Evolutionary conservation across 2,888 invertebrate species (phyloP), one percentile per base, ranked within the genome.

Genomic region (Lepidocyrtoides sp.): DNA sequence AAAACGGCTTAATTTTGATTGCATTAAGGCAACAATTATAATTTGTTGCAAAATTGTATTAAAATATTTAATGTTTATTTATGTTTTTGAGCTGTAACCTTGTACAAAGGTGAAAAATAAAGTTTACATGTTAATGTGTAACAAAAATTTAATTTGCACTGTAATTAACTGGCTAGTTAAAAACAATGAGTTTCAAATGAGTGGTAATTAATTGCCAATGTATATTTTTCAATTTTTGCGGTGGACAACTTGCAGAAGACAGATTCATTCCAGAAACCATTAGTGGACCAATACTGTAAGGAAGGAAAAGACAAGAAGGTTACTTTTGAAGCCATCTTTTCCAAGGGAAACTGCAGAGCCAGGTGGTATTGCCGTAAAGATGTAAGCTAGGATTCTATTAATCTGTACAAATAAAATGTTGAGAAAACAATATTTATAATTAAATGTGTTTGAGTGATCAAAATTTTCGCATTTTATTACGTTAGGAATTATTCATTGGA

Each of bases 301-400:
- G 98, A 99, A 96, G 98, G 99, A 94, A 98, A 99, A 95, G 99
- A 99, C 95, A 99, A 98, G 95, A 98, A 98, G 95, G 98, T 98
- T 94, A 96, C 97, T 57, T 99, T 99, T 95, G 98, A 98, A 95
- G 98, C 98, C 92, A 97, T 98, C 95, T 99, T 99, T 96, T 98
- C 98, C 93, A 99, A 99, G 96, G 97, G 98, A n/a, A 99, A 99
- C 95, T 96, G 97, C 95, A 98, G 98, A 95, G 98, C 98, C 8
- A 98, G 98, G 95, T 98, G 98, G 98, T 97, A 96, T 95, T 97
- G 98, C 96, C 97, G 98, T 92, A 98, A 98, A 96, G 98, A 98
- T 96, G 98, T 98, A 96, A 97, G 98, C 23, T 66, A 20, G 2
- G n/a, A n/a, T n/a, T n/a, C n/a, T n/a, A n/a, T n/a, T n/a, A n/a